These are phyloP conservation scores for Cryptoprocta ferox DNA, from an alignment of 2,797 vertebrate species.

Conservation along the genomic window DNA sequence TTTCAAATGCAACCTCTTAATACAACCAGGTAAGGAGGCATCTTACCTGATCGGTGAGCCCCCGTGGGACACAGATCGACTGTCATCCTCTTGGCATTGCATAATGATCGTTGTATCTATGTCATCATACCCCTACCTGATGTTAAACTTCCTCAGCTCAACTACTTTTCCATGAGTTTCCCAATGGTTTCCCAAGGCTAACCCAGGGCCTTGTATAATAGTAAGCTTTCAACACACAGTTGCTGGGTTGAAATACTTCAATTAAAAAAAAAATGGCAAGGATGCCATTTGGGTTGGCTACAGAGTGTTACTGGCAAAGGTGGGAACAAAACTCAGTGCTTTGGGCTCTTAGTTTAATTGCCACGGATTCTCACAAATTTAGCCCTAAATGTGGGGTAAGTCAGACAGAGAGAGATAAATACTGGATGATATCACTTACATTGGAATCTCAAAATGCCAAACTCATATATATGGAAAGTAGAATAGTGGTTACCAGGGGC, in stretches of 20 bases:
- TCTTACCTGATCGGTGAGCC: not conserved
- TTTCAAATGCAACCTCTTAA: not conserved
- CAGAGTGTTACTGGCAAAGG: not conserved
- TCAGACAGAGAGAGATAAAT: not conserved
- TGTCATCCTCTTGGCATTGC: not conserved
- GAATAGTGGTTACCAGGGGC: not conserved
- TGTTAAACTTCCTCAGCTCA: not conserved
- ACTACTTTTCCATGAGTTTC: not conserved
- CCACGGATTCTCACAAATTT: not conserved
- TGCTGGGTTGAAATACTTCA: not conserved
- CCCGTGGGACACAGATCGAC: rapidly evolving
- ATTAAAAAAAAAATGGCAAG: not conserved
- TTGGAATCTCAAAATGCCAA: not conserved
- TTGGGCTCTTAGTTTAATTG: not conserved
- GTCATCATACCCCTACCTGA: not conserved
- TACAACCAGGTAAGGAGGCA: not conserved
- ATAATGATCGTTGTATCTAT: not conserved
- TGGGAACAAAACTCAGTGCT: not conserved
- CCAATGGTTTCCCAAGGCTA: not conserved
- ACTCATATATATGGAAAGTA: not conserved
- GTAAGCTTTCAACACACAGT: not conserved
- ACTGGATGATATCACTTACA: not conserved
- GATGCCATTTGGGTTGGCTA: not conserved
- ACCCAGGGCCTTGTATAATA: not conserved
- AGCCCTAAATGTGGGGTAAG: not conserved